A percentile compares a stretch with the other conserved stretches of the same genome.
phyloP scores from a whole-genome alignment of 2,113 vertebrate genomes.

The Turnix velox region DNA sequence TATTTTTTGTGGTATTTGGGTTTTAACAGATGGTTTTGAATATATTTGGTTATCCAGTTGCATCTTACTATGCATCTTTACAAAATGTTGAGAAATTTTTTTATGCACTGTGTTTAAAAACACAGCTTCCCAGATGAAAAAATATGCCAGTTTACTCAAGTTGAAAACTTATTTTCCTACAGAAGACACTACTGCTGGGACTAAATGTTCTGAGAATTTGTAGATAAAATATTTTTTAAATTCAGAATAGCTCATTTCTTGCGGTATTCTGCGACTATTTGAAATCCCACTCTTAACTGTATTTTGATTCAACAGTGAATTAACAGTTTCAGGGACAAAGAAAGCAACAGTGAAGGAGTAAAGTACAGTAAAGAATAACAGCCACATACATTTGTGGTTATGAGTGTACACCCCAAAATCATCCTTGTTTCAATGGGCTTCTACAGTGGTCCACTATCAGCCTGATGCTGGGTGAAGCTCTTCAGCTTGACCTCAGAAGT shows the following conservation, averaged over 20 bases:
- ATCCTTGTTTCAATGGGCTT: background rate
- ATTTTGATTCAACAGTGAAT: background rate
- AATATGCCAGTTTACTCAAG: background rate
- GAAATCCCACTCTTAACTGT: background rate
- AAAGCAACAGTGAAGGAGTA: background rate
- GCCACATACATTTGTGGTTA: background rate
- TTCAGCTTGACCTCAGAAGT: background rate
- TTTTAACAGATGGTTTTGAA: background rate
- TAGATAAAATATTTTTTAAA: background rate
- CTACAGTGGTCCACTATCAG: background rate
- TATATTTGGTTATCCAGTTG: background rate
- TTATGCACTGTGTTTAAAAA: background rate
- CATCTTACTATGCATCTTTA: background rate
- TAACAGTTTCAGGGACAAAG: background rate
- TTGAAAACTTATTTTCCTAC: background rate
- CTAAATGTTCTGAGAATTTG: background rate
- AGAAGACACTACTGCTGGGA: background rate
- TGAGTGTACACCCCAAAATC: background rate
- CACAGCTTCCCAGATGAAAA: background rate
- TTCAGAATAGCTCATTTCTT: background rate
- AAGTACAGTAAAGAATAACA: background rate
- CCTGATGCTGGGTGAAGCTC: background rate
- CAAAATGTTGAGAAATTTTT: background rate
- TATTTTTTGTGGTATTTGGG: background rate
- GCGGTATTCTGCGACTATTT: background rate